These are phyloP conservation scores for Saguinus midas DNA, from an alignment of 2,113 vertebrate genomes.

Conservation along the genomic window DNA sequence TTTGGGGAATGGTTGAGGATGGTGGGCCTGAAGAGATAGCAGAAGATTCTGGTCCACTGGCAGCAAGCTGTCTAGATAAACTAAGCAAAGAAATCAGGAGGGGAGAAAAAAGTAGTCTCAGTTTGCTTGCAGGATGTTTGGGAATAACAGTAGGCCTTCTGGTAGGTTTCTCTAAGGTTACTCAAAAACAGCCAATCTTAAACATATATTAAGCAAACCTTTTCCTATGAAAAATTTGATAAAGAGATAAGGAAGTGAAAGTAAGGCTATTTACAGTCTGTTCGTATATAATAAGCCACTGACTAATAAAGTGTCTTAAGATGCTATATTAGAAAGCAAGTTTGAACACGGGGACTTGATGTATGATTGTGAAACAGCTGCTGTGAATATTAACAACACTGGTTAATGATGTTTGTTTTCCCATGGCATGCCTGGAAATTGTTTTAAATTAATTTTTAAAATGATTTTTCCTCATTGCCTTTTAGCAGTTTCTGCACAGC, in stretches of 20 bases:
- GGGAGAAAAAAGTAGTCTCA: neutral
- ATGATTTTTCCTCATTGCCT: constrained; percentile 71
- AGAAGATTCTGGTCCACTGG: neutral
- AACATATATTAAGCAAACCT: neutral
- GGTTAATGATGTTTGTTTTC: constrained; percentile 75
- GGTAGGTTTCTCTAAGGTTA: neutral
- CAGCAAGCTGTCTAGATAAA: neutral
- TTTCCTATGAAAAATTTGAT: neutral
- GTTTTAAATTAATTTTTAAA: constrained; percentile 80
- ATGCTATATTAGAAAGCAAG: neutral
- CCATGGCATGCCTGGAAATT: constrained; percentile 63
- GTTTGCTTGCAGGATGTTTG: neutral
- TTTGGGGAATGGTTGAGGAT: neutral
- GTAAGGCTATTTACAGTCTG: neutral
- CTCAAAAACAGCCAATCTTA: neutral
- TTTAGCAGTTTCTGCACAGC: constrained; percentile 64
- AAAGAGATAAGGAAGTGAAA: constrained; percentile 18
- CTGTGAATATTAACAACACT: constrained; percentile 65
- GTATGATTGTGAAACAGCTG: constrained; percentile 50
- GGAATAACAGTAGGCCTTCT: neutral
- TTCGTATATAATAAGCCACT: neutral
- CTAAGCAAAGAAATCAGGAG: neutral
- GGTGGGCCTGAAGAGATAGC: neutral
- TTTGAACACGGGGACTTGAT: neutral
- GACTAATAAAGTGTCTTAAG: neutral